phyloP scores from a whole-genome alignment of 1,140 invertebrate species.

The Cotesia glomerata region DNA sequence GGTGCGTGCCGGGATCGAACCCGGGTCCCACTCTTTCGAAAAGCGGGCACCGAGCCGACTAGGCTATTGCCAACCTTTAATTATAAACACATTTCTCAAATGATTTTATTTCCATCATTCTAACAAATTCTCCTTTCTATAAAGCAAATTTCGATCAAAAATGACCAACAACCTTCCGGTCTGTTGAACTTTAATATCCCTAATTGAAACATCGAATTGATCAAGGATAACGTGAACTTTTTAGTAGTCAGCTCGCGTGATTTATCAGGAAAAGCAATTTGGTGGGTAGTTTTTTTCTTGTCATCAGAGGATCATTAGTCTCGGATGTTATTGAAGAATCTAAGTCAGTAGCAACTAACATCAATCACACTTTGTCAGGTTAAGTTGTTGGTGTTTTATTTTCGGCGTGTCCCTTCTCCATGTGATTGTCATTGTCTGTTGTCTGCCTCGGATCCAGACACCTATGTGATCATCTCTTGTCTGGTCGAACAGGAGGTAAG shows the following conservation, averaged over 20 bases:
- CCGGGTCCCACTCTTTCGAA: too few relatives aligned
- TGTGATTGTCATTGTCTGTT: background rate
- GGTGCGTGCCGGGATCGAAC: too few relatives aligned
- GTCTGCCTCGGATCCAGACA: background rate
- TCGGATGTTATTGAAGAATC: background rate
- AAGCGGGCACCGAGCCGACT: too few relatives aligned
- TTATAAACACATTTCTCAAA: too few relatives aligned
- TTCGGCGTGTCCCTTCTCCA: background rate
- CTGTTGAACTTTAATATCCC: too few relatives aligned
- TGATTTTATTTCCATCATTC: background rate
- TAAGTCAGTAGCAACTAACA: background rate
- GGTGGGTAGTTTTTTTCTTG: background rate
- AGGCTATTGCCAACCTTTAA: too few relatives aligned
- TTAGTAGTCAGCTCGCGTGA: too few relatives aligned
- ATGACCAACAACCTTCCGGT: background rate
- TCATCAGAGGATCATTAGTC: conserved; percentile 2
- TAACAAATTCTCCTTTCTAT: background rate
- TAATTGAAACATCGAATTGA: too few relatives aligned
- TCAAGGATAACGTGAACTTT: too few relatives aligned
- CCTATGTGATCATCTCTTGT: background rate
- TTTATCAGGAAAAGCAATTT: too few relatives aligned
- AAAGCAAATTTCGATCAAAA: background rate
- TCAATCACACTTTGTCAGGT: conserved; percentile 1
- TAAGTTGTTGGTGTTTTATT: background rate
- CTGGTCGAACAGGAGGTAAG: background rate